Conservation (phyloP, 2,888 invertebrate species). For the Athrips mouffetella region DNA sequence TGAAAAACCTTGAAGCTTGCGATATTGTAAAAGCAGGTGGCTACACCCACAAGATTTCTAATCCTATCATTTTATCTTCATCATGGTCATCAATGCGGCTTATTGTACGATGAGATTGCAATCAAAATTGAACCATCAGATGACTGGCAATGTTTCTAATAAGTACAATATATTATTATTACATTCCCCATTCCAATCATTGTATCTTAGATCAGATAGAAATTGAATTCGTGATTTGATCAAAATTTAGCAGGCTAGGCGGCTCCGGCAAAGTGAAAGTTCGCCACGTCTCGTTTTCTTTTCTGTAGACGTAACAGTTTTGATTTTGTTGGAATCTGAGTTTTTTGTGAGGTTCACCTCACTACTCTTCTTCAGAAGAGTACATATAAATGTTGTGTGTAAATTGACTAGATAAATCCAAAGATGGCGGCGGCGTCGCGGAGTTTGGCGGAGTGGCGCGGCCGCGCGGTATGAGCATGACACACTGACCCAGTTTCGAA, state of each 20-base stretch:
- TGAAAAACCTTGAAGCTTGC: conserved; percentile 17
- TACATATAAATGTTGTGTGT: conserved; percentile 40
- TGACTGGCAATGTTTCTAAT: conserved; percentile 2
- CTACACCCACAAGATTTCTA: neutral
- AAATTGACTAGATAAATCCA: conserved; percentile 67
- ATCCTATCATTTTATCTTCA: conserved; percentile 4
- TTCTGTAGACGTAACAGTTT: conserved; percentile 28
- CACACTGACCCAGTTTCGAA: conserved; percentile 75
- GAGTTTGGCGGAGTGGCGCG: conserved; percentile 43
- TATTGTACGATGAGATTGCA: neutral
- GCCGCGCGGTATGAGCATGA: conserved; percentile 71
- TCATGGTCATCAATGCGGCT: neutral
- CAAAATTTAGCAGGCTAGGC: conserved; percentile 51
- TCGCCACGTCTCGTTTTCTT: conserved; percentile 47
- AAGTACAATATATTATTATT: conserved; percentile 4
- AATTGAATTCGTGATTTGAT: conserved; percentile 41
- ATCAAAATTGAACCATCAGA: conserved; percentile 3
- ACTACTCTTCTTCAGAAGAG: too few species aligned
- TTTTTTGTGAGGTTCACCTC: too few species aligned
- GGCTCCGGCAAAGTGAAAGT: conserved; percentile 64
- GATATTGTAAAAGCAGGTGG: conserved; percentile 6
- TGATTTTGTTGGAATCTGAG: neutral
- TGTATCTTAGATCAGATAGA: conserved; percentile 26
- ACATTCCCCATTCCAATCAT: conserved; percentile 23
- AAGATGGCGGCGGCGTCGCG: conserved; percentile 63